Base-by-base conservation (phyloP, 1,140 invertebrate genomes). In the Atta colombica region DNA sequence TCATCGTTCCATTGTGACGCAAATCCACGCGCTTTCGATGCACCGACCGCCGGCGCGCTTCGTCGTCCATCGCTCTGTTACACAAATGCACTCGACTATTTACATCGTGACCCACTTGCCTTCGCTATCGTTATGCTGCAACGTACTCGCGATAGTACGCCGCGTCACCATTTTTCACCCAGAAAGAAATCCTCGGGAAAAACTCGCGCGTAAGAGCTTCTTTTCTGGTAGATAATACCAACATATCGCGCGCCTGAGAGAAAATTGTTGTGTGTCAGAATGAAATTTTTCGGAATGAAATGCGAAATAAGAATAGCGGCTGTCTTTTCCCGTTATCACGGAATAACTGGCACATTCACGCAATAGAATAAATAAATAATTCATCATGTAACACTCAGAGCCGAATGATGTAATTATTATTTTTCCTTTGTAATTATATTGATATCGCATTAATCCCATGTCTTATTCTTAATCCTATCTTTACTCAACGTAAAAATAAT, bases 11-110 rank as follows among this genome's bases (percentile, higher is more conserved):
- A 84, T 84, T 84, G 80, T 84, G 69, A 84, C 80, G 80, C 80
- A 84, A 84, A 84, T 84, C 80, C 68, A 25, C 39, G 80, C 58
- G 55, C 80, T 84, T 84, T 74, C 69, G 80, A 74, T 93, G 93
- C 93, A 92, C 93, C 92, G 68, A 75, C 72, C 53, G 69, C 39
- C 92, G 61, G 86, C 87, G 84, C 77, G 87, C 81, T 61, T 93
- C 69, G 81, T 55, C 55, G 81, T 85, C 53, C 28, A 18, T 58
- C 71, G 53, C 53, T n/a, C 21, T 45, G 45, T 53, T 77, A 77
- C 85, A 68, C 75, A 77, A 80, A 80, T 69, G 85, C 75, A 49
- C 75, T 65, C 85, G 85, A 86, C 77, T 86, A 86, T 86, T 86
- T 81, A 63, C 85, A 86, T 86, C 77, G 55, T 80, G 85, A 86